A percentile compares a stretch with the other conserved stretches of the same genome.
These are phyloP conservation scores for Dryomyza anilis DNA, from an alignment of 2,888 invertebrate species.

Conservation along the genomic window DNA sequence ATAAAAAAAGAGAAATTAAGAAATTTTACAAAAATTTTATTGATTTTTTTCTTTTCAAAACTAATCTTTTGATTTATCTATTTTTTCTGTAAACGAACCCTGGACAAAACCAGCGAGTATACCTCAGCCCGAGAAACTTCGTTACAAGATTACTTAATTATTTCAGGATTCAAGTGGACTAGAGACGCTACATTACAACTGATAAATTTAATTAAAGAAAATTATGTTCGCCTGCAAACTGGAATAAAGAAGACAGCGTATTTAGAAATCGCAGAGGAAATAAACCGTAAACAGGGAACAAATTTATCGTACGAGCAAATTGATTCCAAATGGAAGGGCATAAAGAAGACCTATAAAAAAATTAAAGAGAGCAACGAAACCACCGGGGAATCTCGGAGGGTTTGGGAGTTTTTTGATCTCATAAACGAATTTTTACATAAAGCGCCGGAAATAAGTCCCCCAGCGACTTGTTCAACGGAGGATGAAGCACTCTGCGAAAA, in stretches of 20 bases:
- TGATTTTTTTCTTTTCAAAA: too few relatives aligned
- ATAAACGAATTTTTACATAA: neutral
- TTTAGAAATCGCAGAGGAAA: neutral
- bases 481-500: neutral
- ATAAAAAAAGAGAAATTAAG: too few relatives aligned
- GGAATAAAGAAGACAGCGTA: neutral
- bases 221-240: neutral
- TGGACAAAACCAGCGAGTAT: too few relatives aligned
- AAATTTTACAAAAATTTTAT: too few relatives aligned
- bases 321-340: conserved; percentile 16
- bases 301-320: conserved; percentile 6
- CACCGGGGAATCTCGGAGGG: neutral
- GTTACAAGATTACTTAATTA: too few relatives aligned
- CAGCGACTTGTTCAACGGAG: conserved; percentile 7
- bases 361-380: conserved; percentile 6
- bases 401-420: conserved; percentile 1
- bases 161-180: neutral
- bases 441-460: conserved; percentile 21
- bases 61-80: too few relatives aligned
- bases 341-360: conserved; percentile 13
- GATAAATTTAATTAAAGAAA: neutral
- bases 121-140: too few relatives aligned
- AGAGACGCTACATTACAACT: neutral
- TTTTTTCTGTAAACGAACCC: too few relatives aligned
- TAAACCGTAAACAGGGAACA: neutral